Conservation (phyloP, 2,797 vertebrate species). For the Gallinago stenura region DNA sequence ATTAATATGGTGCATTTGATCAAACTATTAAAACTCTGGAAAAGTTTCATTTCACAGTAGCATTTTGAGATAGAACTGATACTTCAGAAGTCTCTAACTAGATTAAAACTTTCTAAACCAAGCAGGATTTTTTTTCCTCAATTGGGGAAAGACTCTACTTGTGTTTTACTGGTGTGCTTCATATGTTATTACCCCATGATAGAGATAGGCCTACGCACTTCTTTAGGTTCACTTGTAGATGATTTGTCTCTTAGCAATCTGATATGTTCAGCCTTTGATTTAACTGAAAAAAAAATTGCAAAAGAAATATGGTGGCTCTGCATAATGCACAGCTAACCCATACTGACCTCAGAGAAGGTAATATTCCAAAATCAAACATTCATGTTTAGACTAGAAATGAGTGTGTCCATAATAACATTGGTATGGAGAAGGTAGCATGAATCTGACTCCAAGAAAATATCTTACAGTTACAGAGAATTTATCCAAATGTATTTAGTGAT, state of each 20-base stretch:
- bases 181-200: not conserved
- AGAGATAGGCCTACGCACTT: not conserved
- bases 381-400: not conserved
- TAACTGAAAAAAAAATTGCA: not conserved
- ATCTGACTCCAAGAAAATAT: not conserved
- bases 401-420: not conserved
- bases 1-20: not conserved
- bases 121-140: not conserved
- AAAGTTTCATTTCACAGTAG: not conserved
- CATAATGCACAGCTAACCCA: not conserved
- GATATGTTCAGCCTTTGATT: not conserved
- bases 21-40: not conserved
- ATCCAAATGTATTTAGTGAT: not conserved
- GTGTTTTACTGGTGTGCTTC: not conserved
- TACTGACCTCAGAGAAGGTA: not conserved
- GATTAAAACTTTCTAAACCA: not conserved
- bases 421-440: not conserved
- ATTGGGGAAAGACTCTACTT: not conserved
- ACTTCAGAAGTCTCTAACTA: not conserved
- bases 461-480: not conserved
- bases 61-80: not conserved
- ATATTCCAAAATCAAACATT: not conserved
- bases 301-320: not conserved
- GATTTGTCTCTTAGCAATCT: not conserved
- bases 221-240: not conserved